phyloP scores from a whole-genome alignment of 2,888 invertebrate genomes.

The Elegia similella region DNA sequence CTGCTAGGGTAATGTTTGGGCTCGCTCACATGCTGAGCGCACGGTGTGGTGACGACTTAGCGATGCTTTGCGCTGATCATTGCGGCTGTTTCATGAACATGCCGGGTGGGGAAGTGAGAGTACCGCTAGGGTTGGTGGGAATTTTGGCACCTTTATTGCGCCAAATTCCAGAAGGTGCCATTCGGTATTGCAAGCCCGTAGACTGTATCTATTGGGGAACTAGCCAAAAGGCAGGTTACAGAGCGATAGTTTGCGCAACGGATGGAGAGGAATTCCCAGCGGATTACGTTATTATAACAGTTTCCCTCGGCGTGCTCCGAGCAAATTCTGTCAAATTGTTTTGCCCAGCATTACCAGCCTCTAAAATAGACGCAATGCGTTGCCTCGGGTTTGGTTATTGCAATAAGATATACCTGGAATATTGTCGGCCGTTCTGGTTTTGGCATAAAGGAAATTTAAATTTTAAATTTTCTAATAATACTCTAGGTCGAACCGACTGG shows the following conservation, averaged over 20 bases:
- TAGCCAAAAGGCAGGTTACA: slow-evolving; percentile 66
- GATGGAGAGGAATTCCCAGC: slow-evolving; percentile 87
- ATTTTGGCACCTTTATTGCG: slow-evolving; percentile 84
- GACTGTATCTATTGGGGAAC: slow-evolving; percentile 86
- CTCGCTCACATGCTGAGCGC: slow-evolving; percentile 83
- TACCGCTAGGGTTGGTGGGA: slow-evolving; percentile 85
- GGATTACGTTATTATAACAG: slow-evolving; percentile 90
- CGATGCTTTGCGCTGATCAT: slow-evolving; percentile 64
- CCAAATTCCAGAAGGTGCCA: slow-evolving; percentile 82
- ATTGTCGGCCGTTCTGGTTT: slow-evolving; percentile 86
- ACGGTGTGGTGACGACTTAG: slow-evolving; percentile 84
- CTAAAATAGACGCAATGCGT: slow-evolving; percentile 86
- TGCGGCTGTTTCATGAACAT: slow-evolving; percentile 76
- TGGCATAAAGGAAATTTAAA: slow-evolving; percentile 85
- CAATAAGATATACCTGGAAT: slow-evolving; percentile 89
- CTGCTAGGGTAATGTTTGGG: slow-evolving; percentile 85
- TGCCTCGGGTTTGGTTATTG: slow-evolving; percentile 87
- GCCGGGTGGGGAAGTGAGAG: slow-evolving; percentile 80
- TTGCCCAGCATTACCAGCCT: slow-evolving; percentile 85
- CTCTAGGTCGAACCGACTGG: slow-evolving; percentile 84
- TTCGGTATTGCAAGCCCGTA: slow-evolving; percentile 87
- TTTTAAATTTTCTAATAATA: slow-evolving; percentile 82
- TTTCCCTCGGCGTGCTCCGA: slow-evolving; percentile 88
- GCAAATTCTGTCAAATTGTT: slow-evolving; percentile 84
- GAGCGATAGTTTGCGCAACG: slow-evolving; percentile 83